A percentile compares a stretch with the other conserved stretches of the same genome.
These are phyloP conservation scores for Athalia cordata DNA, from an alignment of 2,888 invertebrate genomes.

Conservation along the genomic window DNA sequence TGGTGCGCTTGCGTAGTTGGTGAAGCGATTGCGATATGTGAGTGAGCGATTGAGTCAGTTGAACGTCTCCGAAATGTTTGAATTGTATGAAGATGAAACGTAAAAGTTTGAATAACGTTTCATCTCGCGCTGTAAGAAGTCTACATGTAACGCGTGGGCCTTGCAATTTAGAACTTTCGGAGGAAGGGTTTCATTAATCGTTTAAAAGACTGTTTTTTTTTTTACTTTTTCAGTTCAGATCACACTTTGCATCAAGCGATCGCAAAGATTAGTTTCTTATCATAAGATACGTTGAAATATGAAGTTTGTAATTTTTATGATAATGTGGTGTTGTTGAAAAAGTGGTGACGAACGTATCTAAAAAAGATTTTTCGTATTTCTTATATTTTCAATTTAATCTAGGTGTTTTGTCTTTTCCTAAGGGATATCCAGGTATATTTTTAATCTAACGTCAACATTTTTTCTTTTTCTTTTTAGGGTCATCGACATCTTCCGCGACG, in stretches of 20 bases:
- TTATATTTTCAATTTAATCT: neutral
- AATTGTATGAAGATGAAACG: neutral
- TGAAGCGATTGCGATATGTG: neutral
- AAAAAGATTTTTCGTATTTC: neutral
- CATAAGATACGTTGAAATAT: too few relatives aligned
- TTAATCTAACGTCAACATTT: conserved; percentile 19
- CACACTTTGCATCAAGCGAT: conserved; percentile 23
- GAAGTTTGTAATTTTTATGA: too few relatives aligned
- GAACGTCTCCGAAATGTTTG: neutral
- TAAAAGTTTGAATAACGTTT: too few relatives aligned
- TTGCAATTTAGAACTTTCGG: conserved; percentile 6
- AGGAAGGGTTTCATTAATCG: conserved; percentile 29
- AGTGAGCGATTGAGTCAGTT: neutral
- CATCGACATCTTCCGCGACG: conserved; percentile 32
- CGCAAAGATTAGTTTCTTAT: conserved; percentile 15
- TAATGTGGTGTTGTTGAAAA: too few relatives aligned
- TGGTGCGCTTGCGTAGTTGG: conserved; percentile 35
- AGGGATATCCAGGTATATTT: too few relatives aligned
- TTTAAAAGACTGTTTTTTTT: neutral
- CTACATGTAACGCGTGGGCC: conserved; percentile 15
- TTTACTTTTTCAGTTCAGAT: neutral
- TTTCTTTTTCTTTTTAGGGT: conserved; percentile 12
- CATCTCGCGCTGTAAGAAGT: too few relatives aligned
- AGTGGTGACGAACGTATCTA: too few relatives aligned
- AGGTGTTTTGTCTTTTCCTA: too few relatives aligned